These are phyloP conservation scores for Cephalopachus bancanus DNA, from an alignment of 2,797 vertebrate species.

Conservation along the genomic window DNA sequence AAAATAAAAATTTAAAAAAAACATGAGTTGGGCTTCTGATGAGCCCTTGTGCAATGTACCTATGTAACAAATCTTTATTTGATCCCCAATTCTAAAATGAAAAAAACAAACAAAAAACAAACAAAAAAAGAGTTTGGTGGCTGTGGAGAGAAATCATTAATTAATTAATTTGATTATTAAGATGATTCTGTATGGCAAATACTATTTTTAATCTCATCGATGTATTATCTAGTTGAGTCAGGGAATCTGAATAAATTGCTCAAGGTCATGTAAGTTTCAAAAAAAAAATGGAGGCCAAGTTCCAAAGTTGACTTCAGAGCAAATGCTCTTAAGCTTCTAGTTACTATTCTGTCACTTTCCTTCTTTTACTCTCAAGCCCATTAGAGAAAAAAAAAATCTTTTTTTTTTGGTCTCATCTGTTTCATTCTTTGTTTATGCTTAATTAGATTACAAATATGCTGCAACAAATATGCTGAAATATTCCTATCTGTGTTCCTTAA, in stretches of 20 bases:
- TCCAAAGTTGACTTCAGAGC: neutral
- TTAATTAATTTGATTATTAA: conserved; percentile 1
- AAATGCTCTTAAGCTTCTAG: neutral
- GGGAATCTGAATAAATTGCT: neutral
- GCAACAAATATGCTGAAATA: neutral
- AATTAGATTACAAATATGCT: neutral
- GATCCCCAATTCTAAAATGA: no score
- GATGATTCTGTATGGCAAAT: neutral
- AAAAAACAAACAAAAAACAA: no score
- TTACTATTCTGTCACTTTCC: neutral
- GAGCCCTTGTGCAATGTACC: no score
- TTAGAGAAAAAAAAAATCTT: neutral
- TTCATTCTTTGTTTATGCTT: neutral
- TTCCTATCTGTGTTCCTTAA: neutral
- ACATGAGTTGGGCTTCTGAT: no score
- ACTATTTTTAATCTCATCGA: neutral
- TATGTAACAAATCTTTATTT: no score
- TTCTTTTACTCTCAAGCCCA: neutral
- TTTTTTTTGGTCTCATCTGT: neutral
- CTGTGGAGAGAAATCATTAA: neutral
- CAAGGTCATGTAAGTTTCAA: neutral
- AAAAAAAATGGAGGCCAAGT: neutral
- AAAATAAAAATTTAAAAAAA: no score
- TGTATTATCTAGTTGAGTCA: neutral
- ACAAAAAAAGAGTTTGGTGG: neutral